Conservation (phyloP, 2,113 vertebrate species). For the Siniperca knerii region DNA sequence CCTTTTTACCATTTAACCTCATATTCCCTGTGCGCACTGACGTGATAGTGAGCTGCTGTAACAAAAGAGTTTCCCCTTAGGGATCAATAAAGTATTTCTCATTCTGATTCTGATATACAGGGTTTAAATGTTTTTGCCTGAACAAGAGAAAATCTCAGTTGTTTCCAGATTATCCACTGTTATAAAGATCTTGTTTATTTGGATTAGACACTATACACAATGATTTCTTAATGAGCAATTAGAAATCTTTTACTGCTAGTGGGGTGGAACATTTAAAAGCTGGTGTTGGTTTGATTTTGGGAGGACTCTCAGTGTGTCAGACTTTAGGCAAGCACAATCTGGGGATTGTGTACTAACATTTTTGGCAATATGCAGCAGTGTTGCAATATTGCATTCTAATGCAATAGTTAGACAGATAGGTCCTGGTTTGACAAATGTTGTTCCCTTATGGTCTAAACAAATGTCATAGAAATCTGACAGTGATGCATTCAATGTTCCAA, state of each 20-base stretch:
- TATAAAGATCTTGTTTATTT: not conserved
- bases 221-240: not conserved
- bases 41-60: too few species aligned
- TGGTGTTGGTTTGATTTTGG: slow-evolving; percentile 21
- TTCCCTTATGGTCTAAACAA: slow-evolving; percentile 33
- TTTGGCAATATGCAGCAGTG: slow-evolving; percentile 24
- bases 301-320: slow-evolving; percentile 24
- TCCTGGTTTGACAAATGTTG: slow-evolving; percentile 13
- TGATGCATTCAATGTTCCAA: not conserved
- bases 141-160: too few species aligned
- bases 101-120: too few species aligned
- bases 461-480: slow-evolving; percentile 15
- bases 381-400: slow-evolving; percentile 32
- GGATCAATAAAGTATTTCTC: too few species aligned
- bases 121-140: too few species aligned
- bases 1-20: slow-evolving; percentile 7
- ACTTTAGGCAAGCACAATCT: slow-evolving; percentile 16
- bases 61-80: too few species aligned
- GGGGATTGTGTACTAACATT: slow-evolving; percentile 18
- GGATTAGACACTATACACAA: not conserved
- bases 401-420: slow-evolving; percentile 11
- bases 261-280: slow-evolving; percentile 7
- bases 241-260: not conserved
- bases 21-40: not conserved
- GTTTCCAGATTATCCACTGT: not conserved